phyloP scores from a whole-genome alignment of 1,140 invertebrate species.

The Cryptotermes secundus region DNA sequence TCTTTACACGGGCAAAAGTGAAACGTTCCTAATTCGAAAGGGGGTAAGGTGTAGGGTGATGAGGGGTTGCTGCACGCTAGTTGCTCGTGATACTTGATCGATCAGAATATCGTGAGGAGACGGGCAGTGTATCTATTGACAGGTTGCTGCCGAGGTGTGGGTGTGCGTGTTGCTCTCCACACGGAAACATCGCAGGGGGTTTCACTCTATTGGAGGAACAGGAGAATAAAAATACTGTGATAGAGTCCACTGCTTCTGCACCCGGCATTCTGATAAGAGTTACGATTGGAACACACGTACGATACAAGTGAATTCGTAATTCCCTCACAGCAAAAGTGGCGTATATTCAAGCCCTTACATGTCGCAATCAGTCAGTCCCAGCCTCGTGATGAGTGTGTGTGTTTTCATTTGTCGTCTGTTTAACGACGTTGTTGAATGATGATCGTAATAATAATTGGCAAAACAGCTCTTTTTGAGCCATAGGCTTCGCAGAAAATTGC shows the following conservation, averaged over 20 bases:
- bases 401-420: too few relatives aligned
- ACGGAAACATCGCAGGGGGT: constrained; percentile 4
- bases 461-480: too few relatives aligned
- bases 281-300: constrained; percentile 11
- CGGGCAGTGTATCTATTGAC: background rate
- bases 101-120: background rate
- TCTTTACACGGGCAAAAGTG: background rate
- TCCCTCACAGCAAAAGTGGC: background rate
- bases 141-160: background rate
- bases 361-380: too few relatives aligned
- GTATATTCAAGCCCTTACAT: background rate
- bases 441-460: too few relatives aligned
- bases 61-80: background rate
- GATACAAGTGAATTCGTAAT: background rate
- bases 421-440: too few relatives aligned
- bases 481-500: too few relatives aligned
- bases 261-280: background rate
- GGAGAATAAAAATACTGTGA: background rate
- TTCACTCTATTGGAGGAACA: background rate
- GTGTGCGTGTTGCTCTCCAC: background rate
- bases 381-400: too few relatives aligned
- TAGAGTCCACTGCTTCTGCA: background rate
- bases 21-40: background rate
- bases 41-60: background rate
- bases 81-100: background rate